Evolutionary conservation across 2,113 vertebrate species (phyloP), one percentile per base, ranked within the genome.

Genomic region (Phylloscopus trochilus): DNA sequence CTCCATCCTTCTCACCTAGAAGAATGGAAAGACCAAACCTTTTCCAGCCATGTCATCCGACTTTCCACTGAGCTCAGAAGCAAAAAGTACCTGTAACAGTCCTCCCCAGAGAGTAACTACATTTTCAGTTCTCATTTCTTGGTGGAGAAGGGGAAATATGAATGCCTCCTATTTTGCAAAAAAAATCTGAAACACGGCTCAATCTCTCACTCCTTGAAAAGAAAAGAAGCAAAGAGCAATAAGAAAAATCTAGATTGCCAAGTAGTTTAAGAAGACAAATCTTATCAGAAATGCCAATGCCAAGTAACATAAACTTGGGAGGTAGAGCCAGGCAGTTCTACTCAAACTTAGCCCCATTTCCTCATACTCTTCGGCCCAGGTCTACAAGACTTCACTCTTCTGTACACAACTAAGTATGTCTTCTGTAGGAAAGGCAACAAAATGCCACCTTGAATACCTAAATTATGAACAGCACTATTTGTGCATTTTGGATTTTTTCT

Each of bases 41-140:
- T 78, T 78, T 62, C 39, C 55, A 69, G 15, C 6, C 33, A 39
- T 0, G 0, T 53, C 15, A 39, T 53, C 10, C 0, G 2, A 53
- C 2, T 46, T 87, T 27, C 39, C 66, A 28, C 3, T 62, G 39
- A 70, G 27, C 55, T 52, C 63, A 77, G 63, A 52, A 44, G 27
- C 18, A 77, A 28, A 44, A n/a, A 10, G 8, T 28, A 53, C 15
- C 28, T 33, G 14, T 7, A 62, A 28, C 10, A 23, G 11, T n/a
- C 22, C 28, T 53, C 28, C 53, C 46, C 9, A 7, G 22, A 44
- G 12, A 87, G 52, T 10, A 76, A 44, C 31, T 52, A 5, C 18
- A 37, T 87, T 33, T 60, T 44, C 63, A 60, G 22, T 53, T 69
- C 46, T 33, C 8, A 2, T 87, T 60, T 87, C 63, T 62, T 69